phyloP scores from a whole-genome alignment of 2,113 vertebrate genomes.

The Uria aalge region DNA sequence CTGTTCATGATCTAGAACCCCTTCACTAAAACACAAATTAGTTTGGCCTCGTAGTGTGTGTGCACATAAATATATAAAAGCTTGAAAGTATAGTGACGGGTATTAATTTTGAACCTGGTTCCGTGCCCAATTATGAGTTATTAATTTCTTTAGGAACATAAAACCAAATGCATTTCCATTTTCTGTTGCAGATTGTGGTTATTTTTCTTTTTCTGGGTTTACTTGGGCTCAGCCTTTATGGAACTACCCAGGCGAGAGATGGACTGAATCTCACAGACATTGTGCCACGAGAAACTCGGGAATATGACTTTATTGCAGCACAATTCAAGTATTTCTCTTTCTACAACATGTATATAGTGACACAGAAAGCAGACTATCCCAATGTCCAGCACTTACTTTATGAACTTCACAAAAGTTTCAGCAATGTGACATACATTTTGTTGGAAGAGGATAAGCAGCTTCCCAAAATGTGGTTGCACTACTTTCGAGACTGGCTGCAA shows the following conservation, averaged over 20 bases:
- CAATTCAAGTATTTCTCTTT: conserved; percentile 96
- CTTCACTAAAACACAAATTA: not conserved
- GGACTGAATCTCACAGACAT: conserved; percentile 93
- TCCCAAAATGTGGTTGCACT: conserved; percentile 93
- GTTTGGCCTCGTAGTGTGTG: not conserved
- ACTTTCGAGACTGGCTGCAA: conserved; percentile 92
- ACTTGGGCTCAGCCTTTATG: conserved; percentile 89
- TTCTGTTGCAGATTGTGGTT: conserved; percentile 80
- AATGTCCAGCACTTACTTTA: conserved; percentile 84
- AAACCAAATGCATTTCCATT: not conserved
- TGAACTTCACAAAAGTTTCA: conserved; percentile 86
- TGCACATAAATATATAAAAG: not conserved
- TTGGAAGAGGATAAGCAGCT: conserved; percentile 85
- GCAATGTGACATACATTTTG: conserved; percentile 83
- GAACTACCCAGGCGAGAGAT: conserved; percentile 88
- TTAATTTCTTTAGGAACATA: not conserved
- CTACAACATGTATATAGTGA: conserved; percentile 96
- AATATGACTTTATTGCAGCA: conserved; percentile 92
- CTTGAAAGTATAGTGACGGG: not conserved
- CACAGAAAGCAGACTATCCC: conserved; percentile 87
- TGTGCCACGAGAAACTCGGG: conserved; percentile 89
- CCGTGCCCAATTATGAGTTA: not conserved
- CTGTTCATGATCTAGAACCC: not conserved
- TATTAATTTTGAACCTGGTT: not conserved
- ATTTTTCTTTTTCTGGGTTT: conserved; percentile 87